Evolutionary conservation across 2,797 vertebrate species (phyloP), one percentile per base, ranked within the genome.

Genomic region (Nannoperca obscura): DNA sequence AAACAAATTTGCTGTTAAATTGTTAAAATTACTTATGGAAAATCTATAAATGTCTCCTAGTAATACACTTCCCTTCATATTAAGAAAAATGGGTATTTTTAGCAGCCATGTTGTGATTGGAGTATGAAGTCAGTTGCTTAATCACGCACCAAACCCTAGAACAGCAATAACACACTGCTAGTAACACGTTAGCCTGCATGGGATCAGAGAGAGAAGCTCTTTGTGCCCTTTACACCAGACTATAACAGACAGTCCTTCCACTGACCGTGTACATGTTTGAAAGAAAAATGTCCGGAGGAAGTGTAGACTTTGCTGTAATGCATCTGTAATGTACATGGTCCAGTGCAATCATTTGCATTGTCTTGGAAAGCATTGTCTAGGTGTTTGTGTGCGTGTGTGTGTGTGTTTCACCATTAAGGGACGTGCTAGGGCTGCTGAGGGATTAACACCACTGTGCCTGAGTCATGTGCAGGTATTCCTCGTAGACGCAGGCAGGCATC

Each of bases 181-280:
- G 38, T 62, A 62, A 54, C 66, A 15, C 64, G 63, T 75, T 62
- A 40, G 55, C 27, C 61, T 76, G 30, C 47, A 32, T 61, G 47
- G 5, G 75, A 71, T 74, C 24, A 72, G 63, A 0, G 36, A 38
- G 30, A 38, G 30, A 2, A 8, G 68, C 5, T 66, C 50, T 78
- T 57, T 78, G 32, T 1, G n/a, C 27, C 60, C 66, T 58, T 54
- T 81, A 32, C 49, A 49, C 3, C 70, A 58, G 54, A 76, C 63
- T 67, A 32, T 40, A 38, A 49, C 44, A 65, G 74, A 59, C 58
- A 69, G 55, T 40, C 58, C 27, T 60, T 77, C 67, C 55, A 42
- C 71, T 75, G 72, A 66, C 80, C 46, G 68, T 70, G 15, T 87
- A 91, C 86, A 91, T 87, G 82, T 86, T 89, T 85, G 24, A 27